Conservation (phyloP, 2,888 invertebrate species). For the Resseliella maxima region DNA sequence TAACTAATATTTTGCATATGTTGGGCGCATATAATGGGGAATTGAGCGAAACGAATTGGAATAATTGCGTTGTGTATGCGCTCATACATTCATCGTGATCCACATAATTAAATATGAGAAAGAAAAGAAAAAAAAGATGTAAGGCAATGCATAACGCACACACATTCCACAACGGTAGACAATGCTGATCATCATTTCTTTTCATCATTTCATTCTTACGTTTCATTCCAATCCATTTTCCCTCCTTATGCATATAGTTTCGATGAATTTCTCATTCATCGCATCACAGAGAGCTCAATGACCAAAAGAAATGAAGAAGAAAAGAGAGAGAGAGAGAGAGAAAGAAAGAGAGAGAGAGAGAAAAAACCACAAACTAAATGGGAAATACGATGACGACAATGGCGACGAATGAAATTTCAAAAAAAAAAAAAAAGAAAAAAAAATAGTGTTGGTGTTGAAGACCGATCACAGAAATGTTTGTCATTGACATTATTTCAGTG, state of each 20-base stretch:
- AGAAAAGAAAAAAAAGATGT: not conserved
- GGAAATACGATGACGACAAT: not conserved
- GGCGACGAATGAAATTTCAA: not conserved
- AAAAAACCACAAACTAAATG: too few relatives aligned
- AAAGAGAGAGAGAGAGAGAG: not conserved
- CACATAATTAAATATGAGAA: slow-evolving; percentile 23
- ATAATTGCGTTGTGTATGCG: not conserved
- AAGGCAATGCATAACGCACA: not conserved
- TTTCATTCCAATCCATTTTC: not conserved
- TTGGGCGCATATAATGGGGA: not conserved
- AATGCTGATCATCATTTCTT: not conserved
- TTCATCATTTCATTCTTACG: not conserved
- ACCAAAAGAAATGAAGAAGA: not conserved
- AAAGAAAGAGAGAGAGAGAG: not conserved
- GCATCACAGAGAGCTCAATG: not conserved
- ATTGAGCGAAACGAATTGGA: not conserved
- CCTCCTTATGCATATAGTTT: not conserved
- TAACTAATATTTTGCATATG: slow-evolving; percentile 16
- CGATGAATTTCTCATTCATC: slow-evolving; percentile 29
- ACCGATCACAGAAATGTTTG: slow-evolving; percentile 16
- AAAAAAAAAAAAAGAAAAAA: not conserved
- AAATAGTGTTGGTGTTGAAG: slow-evolving; percentile 48
- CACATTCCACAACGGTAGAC: slow-evolving; percentile 6
- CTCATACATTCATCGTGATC: not conserved
- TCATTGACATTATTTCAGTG: slow-evolving; percentile 43